Percentiles rank a stretch among this genome's conserved stretches.
phyloP scores from a whole-genome alignment of 1,140 invertebrate genomes.

The Prorops nasuta region DNA sequence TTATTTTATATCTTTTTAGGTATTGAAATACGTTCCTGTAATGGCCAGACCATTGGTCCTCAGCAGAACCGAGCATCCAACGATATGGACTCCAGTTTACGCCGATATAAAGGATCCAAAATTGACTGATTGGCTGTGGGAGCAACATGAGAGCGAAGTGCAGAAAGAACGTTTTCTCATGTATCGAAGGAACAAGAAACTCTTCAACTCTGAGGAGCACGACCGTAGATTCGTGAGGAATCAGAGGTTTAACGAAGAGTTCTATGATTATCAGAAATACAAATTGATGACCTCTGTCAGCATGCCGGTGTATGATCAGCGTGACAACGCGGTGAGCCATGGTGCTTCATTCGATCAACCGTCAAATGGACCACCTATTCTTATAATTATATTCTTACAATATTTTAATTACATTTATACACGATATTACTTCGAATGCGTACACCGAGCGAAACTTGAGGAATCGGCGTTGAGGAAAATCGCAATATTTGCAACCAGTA shows the following conservation, averaged over 20 bases:
- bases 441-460: no score
- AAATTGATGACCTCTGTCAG: conserved; percentile 87
- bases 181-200: conserved; percentile 59
- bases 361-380: background rate
- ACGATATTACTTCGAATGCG: no score
- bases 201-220: conserved; percentile 60
- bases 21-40: conserved; percentile 87
- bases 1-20: conserved; percentile 41
- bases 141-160: conserved; percentile 72
- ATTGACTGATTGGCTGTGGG: conserved; percentile 87
- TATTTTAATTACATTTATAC: background rate
- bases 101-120: conserved; percentile 86
- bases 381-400: background rate
- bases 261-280: conserved; percentile 63
- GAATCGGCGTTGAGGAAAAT: no score
- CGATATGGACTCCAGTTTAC: conserved; percentile 89
- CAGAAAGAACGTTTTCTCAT: conserved; percentile 71
- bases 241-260: conserved; percentile 58
- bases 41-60: conserved; percentile 86
- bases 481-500: no score
- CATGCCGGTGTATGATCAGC: conserved; percentile 85
- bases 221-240: conserved; percentile 57
- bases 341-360: no score
- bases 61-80: conserved; percentile 73
- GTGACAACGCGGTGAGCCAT: conserved; percentile 76